phyloP scores from a whole-genome alignment of 2,888 invertebrate species.

The Adelphocoris suturalis region DNA sequence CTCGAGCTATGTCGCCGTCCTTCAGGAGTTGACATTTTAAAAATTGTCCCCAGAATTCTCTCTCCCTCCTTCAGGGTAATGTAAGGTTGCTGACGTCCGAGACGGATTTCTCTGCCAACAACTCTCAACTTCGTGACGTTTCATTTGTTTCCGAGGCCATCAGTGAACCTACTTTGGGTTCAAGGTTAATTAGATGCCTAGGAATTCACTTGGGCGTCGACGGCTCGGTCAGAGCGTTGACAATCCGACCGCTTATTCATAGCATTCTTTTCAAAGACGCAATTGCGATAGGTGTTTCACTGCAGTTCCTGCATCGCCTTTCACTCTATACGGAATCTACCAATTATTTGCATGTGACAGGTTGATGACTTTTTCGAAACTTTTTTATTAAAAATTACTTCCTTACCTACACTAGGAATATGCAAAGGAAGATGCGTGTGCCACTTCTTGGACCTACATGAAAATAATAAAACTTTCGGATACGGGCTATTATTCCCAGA shows the following conservation, averaged over 20 bases:
- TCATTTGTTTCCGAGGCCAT: constrained; percentile 11
- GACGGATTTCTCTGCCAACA: constrained; percentile 20
- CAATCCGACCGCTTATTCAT: constrained; percentile 44
- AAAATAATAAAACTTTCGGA: too few species aligned
- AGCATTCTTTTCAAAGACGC: constrained; percentile 42
- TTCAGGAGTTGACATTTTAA: not conserved
- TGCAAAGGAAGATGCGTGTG: too few species aligned
- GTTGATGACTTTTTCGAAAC: too few species aligned
- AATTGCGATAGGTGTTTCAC: not conserved
- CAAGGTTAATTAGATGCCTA: constrained; percentile 59
- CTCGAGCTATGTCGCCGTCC: not conserved
- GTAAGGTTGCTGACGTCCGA: not conserved
- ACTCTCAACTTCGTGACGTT: constrained; percentile 28
- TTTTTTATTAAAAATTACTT: too few species aligned
- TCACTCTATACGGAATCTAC: not conserved
- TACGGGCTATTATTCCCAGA: too few species aligned
- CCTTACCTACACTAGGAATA: too few species aligned
- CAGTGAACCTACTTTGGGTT: constrained; percentile 54
- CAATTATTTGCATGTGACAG: too few species aligned
- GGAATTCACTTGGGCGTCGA: constrained; percentile 57
- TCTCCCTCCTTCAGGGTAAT: not conserved
- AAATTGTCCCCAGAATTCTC: not conserved
- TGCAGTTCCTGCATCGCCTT: not conserved
- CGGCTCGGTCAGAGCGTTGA: constrained; percentile 45
- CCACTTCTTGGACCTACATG: too few species aligned